Percentiles rank a stretch among this genome's conserved stretches.
phyloP scores from a whole-genome alignment of 2,888 invertebrate species.

The Caenorhabditis panamensis region DNA sequence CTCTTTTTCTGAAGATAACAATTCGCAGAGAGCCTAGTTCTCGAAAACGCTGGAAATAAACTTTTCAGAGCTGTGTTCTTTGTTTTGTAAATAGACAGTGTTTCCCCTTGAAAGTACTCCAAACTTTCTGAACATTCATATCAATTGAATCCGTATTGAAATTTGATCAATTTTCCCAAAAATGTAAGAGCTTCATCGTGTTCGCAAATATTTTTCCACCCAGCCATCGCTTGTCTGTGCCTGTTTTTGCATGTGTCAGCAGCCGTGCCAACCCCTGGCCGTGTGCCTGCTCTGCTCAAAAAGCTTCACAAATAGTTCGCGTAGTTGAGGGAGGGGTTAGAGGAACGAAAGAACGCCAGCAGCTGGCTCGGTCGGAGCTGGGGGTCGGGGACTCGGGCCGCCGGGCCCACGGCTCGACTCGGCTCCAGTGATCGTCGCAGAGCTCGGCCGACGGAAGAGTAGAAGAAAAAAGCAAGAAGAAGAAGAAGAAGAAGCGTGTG shows the following conservation, averaged over 20 bases:
- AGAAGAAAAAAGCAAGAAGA: slow-evolving; percentile 10
- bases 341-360: slow-evolving; percentile 42
- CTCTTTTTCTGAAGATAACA: too few species aligned
- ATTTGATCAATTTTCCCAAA: slow-evolving; percentile 9
- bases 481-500: slow-evolving; percentile 41
- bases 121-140: too few species aligned
- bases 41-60: too few species aligned
- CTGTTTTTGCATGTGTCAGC: slow-evolving; percentile 8
- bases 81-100: too few species aligned
- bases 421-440: background rate
- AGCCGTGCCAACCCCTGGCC: background rate
- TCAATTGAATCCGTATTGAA: background rate
- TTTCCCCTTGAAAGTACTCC: too few species aligned
- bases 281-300: slow-evolving; percentile 15
- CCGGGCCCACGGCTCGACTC: background rate
- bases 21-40: too few species aligned
- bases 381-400: slow-evolving; percentile 30
- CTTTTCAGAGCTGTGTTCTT: too few species aligned
- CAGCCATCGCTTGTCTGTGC: background rate
- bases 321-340: slow-evolving; percentile 1
- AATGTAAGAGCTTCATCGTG: background rate
- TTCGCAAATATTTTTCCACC: slow-evolving; percentile 11
- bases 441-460: slow-evolving; percentile 1
- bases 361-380: slow-evolving; percentile 15
- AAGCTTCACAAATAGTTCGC: slow-evolving; percentile 54